Conservation (phyloP, 2,797 vertebrate genomes). For the Oreonectes daqikongensis region DNA sequence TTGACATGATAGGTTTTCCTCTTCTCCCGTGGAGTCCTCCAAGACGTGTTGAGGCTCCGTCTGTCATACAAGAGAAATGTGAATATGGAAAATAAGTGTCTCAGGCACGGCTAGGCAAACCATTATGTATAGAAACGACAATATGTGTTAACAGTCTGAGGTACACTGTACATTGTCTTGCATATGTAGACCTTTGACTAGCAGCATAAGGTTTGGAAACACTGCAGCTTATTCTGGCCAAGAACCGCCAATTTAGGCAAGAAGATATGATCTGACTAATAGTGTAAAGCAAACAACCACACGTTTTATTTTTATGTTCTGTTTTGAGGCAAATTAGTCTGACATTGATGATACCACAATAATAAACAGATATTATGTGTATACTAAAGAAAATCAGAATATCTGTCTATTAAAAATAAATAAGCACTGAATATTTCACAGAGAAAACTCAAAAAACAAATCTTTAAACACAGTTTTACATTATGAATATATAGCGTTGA, state of each 20-base stretch:
- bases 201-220: not conserved
- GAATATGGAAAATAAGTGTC: constrained; percentile 20
- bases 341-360: not conserved
- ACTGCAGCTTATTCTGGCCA: constrained; percentile 9
- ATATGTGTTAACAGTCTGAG: constrained; percentile 21
- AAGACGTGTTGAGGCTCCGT: constrained; percentile 53
- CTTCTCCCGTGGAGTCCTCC: constrained; percentile 72
- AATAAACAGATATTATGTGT: not conserved
- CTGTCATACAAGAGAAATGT: constrained; percentile 32
- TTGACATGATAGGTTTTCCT: constrained; percentile 67
- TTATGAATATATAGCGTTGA: no score
- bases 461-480: no score
- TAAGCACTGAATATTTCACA: no score
- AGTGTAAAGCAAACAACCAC: not conserved
- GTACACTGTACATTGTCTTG: not conserved
- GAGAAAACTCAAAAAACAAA: no score
- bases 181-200: not conserved
- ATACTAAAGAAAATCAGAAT: no score
- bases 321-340: not conserved
- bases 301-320: not conserved
- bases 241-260: not conserved
- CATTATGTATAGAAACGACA: not conserved
- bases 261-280: not conserved
- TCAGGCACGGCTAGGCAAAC: not conserved
- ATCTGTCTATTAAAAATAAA: no score